Evolutionary conservation across 2,797 vertebrate species (phyloP).

Genomic region (Melanotaenia trifasciata): DNA sequence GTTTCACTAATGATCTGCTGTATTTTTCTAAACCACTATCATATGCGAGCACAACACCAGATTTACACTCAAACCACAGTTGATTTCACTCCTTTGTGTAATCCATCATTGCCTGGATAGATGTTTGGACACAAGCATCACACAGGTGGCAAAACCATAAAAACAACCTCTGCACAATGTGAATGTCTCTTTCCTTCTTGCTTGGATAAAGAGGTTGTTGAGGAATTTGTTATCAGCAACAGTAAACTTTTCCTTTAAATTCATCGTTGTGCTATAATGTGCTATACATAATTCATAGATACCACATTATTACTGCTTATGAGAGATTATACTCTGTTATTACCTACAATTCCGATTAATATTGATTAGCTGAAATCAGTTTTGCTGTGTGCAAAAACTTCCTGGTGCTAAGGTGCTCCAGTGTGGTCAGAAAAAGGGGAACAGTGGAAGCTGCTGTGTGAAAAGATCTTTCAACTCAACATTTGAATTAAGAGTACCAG

Average conservation of each 20-base stretch:
- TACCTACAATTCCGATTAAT: not conserved
- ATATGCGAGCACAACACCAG: conserved; percentile 44
- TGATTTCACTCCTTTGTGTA: conserved; percentile 36
- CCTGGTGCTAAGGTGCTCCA: too few relatives aligned
- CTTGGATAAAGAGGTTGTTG: not conserved
- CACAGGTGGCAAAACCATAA: conserved; percentile 42
- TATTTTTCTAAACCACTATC: conserved; percentile 67
- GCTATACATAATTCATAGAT: too few relatives aligned
- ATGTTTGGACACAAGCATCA: conserved; percentile 44
- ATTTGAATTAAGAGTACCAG: not conserved
- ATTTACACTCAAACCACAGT: conserved; percentile 51
- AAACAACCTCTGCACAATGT: not conserved
- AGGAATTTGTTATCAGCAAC: not conserved
- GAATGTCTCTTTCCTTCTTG: not conserved
- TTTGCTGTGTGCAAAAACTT: too few relatives aligned
- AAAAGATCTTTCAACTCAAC: not conserved
- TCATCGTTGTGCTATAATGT: not conserved
- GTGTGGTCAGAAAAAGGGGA: not conserved
- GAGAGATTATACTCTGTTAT: too few relatives aligned
- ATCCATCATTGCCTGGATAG: conserved; percentile 63
- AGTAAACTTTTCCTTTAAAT: too few relatives aligned
- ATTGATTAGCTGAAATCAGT: not conserved
- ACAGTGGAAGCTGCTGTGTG: not conserved
- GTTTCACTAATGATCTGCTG: conserved; percentile 67
- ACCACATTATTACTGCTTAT: too few relatives aligned